Conservation (phyloP, 2,113 vertebrate species). For the Nerophis lumbriciformis region DNA sequence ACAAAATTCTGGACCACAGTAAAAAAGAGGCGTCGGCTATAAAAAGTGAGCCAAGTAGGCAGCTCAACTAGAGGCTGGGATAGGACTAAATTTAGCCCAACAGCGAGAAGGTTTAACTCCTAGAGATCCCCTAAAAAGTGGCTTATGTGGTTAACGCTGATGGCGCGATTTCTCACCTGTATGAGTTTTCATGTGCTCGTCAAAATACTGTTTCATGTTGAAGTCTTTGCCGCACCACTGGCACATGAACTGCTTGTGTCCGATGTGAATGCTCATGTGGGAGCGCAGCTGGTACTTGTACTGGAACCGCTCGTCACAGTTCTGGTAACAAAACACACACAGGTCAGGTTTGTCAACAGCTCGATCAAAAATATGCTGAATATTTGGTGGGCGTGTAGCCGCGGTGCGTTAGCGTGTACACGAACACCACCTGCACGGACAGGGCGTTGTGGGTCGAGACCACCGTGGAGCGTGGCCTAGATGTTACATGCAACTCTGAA, state of each 20-base stretch:
- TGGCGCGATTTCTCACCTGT: conserved; percentile 78
- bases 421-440: conserved; percentile 22
- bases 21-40: background rate
- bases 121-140: background rate
- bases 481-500: conserved; percentile 5
- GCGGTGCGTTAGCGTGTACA: background rate
- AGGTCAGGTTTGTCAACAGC: background rate
- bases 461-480: conserved; percentile 5
- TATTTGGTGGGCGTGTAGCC: background rate
- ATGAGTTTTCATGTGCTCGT: conserved; percentile 98
- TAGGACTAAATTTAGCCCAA: conserved; percentile 1
- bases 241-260: conserved; percentile 98
- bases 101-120: background rate
- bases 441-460: background rate
- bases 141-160: background rate
- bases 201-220: conserved; percentile 99
- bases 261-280: conserved; percentile 98
- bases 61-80: background rate
- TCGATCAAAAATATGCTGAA: conserved; percentile 1
- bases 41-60: background rate
- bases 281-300: conserved; percentile 98
- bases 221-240: conserved; percentile 99
- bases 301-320: conserved; percentile 90
- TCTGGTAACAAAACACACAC: conserved; percentile 63
- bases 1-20: background rate